Evolutionary conservation across 2,888 invertebrate species (phyloP).

Genomic region (Encarsia formosa): DNA sequence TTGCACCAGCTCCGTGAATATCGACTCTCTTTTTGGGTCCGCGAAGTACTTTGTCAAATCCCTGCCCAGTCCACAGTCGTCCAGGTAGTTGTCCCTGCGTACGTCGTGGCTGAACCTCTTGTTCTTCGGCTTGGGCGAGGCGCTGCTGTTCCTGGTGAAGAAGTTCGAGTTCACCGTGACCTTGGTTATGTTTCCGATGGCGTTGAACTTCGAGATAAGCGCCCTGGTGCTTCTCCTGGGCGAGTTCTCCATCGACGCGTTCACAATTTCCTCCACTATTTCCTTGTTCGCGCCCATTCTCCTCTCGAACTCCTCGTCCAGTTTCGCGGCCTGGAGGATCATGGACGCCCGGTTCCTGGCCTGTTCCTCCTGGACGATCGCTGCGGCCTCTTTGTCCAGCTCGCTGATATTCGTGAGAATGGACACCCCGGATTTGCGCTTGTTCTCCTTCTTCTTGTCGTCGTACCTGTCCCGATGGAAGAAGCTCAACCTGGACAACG

Average conservation of each 20-base stretch:
- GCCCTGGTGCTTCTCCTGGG: constrained; percentile 52
- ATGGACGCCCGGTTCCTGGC: constrained; percentile 42
- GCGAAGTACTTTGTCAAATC: constrained; percentile 42
- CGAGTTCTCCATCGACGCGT: constrained; percentile 40
- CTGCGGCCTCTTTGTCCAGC: constrained; percentile 72
- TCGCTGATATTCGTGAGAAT: constrained; percentile 73
- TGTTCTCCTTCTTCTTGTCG: constrained; percentile 49
- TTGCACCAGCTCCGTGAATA: constrained; percentile 11
- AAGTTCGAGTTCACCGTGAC: constrained; percentile 54
- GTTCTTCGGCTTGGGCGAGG: constrained; percentile 19
- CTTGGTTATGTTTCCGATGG: constrained; percentile 56
- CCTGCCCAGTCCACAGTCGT: constrained; percentile 10
- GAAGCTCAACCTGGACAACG: constrained; percentile 53
- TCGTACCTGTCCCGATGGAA: constrained; percentile 39
- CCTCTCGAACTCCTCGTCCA: constrained; percentile 28
- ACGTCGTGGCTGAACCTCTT: constrained; percentile 18
- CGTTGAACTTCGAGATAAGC: constrained; percentile 62
- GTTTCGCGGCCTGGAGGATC: constrained; percentile 32
- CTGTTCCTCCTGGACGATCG: constrained; percentile 63
- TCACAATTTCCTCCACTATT: constrained; percentile 39
- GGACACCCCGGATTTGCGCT: constrained; percentile 59
- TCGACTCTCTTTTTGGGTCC: constrained; percentile 21
- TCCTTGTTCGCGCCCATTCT: constrained; percentile 35
- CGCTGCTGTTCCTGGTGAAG: constrained; percentile 51
- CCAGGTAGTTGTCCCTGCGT: not conserved